phyloP scores from a whole-genome alignment of 2,797 vertebrate genomes.

The Heterohyrax brucei region DNA sequence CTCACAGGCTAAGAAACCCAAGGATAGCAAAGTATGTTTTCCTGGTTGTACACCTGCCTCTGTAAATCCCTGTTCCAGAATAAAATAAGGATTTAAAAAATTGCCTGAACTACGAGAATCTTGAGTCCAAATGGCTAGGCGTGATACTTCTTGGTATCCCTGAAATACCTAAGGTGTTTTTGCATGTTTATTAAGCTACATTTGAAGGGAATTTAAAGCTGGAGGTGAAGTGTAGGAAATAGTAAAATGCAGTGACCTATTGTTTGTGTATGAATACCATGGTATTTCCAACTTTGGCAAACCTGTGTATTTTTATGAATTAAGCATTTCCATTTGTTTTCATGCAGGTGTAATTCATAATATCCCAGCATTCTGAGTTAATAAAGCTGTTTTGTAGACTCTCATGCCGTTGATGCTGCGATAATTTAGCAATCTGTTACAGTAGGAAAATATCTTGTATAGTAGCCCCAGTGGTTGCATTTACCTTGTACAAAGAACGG shows the following conservation, averaged over 20 bases:
- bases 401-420: constrained; percentile 63
- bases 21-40: constrained; percentile 36
- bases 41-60: constrained; percentile 10
- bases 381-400: constrained; percentile 80
- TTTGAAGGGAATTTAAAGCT: neutral
- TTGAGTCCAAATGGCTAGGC: constrained; percentile 23
- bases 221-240: neutral
- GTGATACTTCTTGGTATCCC: neutral
- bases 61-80: constrained; percentile 30
- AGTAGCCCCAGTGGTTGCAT: constrained; percentile 53
- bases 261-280: constrained; percentile 34
- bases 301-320: constrained; percentile 43
- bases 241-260: constrained; percentile 16
- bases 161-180: constrained; percentile 49
- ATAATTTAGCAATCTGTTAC: constrained; percentile 81
- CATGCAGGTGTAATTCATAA: constrained; percentile 82
- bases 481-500: constrained; percentile 26
- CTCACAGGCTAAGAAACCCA: constrained; percentile 35
- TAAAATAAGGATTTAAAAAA: constrained; percentile 54
- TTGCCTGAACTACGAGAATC: neutral
- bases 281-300: constrained; percentile 53
- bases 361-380: constrained; percentile 80
- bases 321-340: constrained; percentile 79
- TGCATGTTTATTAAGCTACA: neutral
- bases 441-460: constrained; percentile 73